phyloP scores from a whole-genome alignment of 2,113 vertebrate genomes.

The Mesembrinibis cayennensis region DNA sequence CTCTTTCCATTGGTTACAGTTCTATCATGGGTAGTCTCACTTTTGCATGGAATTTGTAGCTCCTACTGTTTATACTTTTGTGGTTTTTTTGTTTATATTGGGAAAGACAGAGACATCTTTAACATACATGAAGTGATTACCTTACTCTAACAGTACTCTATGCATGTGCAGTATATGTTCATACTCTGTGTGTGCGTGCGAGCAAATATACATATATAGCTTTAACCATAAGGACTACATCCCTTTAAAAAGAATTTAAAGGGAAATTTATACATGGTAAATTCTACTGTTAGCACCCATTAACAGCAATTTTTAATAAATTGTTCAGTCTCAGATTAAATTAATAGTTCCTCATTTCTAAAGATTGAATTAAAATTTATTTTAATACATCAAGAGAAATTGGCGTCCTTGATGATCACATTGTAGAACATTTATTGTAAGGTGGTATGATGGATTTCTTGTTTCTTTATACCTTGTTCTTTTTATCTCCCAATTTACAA shows the following conservation, averaged over 20 bases:
- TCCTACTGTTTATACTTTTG: not conserved
- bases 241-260: not conserved
- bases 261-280: not conserved
- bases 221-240: not conserved
- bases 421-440: not conserved
- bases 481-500: not conserved
- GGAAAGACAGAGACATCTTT: not conserved
- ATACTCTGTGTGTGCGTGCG: no score
- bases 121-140: not conserved
- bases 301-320: not conserved
- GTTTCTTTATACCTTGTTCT: not conserved
- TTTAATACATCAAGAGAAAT: not conserved
- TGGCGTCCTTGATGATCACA: not conserved
- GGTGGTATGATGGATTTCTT: accelerated
- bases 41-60: not conserved
- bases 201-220: not conserved
- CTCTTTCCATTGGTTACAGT: not conserved
- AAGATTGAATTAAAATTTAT: not conserved
- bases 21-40: not conserved
- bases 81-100: not conserved
- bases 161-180: not conserved
- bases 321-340: not conserved
- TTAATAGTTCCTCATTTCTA: not conserved
- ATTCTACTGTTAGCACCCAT: not conserved
- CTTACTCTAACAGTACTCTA: not conserved